phyloP scores from a whole-genome alignment of 2,888 invertebrate species.

The Parthenolecanium corni region DNA sequence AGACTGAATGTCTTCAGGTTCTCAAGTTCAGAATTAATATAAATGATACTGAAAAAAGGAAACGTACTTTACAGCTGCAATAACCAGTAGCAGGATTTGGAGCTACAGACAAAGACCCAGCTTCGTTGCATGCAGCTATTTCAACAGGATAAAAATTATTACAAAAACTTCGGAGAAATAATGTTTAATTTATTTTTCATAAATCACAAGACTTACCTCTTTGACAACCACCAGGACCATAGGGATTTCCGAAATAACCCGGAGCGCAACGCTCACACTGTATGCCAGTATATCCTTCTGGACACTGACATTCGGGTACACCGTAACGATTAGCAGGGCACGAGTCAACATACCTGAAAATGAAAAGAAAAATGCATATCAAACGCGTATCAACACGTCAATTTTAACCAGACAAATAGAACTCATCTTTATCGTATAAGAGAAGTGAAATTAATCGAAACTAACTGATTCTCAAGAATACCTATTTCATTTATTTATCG shows the following conservation, averaged over 20 bases:
- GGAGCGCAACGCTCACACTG: constrained; percentile 66
- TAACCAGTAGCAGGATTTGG: constrained; percentile 42
- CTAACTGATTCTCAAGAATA: too few relatives aligned
- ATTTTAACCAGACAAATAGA: too few relatives aligned
- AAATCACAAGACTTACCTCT: constrained; percentile 37
- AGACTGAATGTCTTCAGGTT: too few relatives aligned
- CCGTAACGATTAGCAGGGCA: constrained; percentile 64
- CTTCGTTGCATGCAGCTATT: constrained; percentile 53
- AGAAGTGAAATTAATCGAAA: too few relatives aligned
- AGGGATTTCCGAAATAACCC: constrained; percentile 72
- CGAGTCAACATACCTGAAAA: constrained; percentile 61
- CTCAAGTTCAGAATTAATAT: too few relatives aligned
- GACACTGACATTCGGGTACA: constrained; percentile 68
- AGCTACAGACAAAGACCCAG: constrained; percentile 53
- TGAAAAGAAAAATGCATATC: neutral
- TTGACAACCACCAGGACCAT: constrained; percentile 62
- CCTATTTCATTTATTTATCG: too few relatives aligned
- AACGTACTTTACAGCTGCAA: too few relatives aligned
- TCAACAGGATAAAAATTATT: neutral
- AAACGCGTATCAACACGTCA: neutral
- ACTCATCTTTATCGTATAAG: too few relatives aligned
- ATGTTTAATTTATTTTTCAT: neutral
- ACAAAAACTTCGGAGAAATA: neutral
- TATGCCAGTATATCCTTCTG: constrained; percentile 61
- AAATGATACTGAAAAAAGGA: too few relatives aligned